These are phyloP conservation scores for Choreutis nemorana DNA, from an alignment of 2,888 invertebrate species.

Conservation along the genomic window DNA sequence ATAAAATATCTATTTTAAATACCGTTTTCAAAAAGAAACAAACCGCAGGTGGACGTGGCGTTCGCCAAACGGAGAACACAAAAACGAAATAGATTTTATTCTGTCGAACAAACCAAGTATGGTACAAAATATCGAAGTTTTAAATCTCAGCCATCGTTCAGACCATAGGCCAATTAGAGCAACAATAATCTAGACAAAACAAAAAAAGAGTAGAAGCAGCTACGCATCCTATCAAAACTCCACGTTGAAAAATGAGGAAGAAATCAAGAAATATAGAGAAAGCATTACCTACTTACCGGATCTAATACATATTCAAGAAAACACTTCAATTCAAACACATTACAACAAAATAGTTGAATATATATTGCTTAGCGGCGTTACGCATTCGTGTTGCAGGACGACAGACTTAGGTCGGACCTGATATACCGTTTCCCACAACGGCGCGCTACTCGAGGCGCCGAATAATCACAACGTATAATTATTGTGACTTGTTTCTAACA, in stretches of 20 bases:
- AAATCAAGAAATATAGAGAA: slow-evolving; percentile 1
- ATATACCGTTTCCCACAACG: too few relatives aligned
- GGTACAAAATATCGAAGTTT: background rate
- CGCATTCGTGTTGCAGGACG: too few relatives aligned
- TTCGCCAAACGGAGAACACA: background rate
- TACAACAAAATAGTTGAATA: too few relatives aligned
- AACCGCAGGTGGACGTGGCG: slow-evolving; percentile 2
- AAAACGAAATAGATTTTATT: slow-evolving; percentile 5
- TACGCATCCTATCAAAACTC: slow-evolving; percentile 1
- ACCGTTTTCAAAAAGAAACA: slow-evolving; percentile 1
- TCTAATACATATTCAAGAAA: too few relatives aligned
- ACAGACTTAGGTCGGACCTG: too few relatives aligned
- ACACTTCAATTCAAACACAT: too few relatives aligned
- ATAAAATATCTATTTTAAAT: slow-evolving; percentile 3
- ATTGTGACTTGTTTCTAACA: too few relatives aligned
- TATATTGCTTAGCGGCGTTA: too few relatives aligned
- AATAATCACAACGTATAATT: too few relatives aligned
- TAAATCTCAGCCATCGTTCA: slow-evolving; percentile 1
- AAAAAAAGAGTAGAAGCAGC: slow-evolving; percentile 4
- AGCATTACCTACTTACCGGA: background rate
- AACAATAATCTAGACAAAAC: background rate
- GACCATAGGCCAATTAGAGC: slow-evolving; percentile 2
- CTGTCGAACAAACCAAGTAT: background rate
- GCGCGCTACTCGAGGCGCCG: too few relatives aligned
- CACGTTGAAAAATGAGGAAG: slow-evolving; percentile 6